Base-by-base conservation (phyloP, 1,140 invertebrate species). In the Rhopalosiphum maidis region DNA sequence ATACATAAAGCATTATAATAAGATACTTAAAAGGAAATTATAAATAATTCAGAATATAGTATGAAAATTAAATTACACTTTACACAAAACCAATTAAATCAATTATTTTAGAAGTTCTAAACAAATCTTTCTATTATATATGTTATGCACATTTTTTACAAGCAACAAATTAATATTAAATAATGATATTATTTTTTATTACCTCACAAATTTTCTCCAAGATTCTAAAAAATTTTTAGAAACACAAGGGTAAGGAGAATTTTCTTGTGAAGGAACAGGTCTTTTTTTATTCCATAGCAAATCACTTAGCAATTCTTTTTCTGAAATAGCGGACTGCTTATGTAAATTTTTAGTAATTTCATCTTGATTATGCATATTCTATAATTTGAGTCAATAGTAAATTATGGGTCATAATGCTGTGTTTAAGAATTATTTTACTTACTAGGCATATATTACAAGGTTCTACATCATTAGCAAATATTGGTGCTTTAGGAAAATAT, bases 191-290 rank as follows among this genome's bases (percentile, higher is more conserved):
- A 48, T 46, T 91, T 60, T n/a, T 37, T 41, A 85, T 94, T 93
- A 94, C 94, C 94, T 94, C 86, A 94, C 93, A 93, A 94, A 94
- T 87, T 94, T 94, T 82, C 93, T 93, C 94, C 94, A 94, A 43
- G 94, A 94, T 60, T 93, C 87, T 77, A 94, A 85, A 91, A 94
- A 94, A 46, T 94, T 93, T 23, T 93, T 89, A 87, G 92, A 90
- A 43, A 92, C 91, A 48, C 93, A 93, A 86, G 51, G 94, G 25
- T n/a, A 94, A 46, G 48, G 91, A 60, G 86, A 90, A 94, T 46
- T 93, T 51, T 35, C 93, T 82, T 93, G 46, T 11, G 48, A n/a
- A 77, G 60, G 55, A 30, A 85, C 43, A 7, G 94, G 94, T 82
- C 94, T 89, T 86, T 94, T 94, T 60, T 93, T 91, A 89, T 93